Base-by-base conservation (phyloP, 2,888 invertebrate species). In the Apamea sordens region DNA sequence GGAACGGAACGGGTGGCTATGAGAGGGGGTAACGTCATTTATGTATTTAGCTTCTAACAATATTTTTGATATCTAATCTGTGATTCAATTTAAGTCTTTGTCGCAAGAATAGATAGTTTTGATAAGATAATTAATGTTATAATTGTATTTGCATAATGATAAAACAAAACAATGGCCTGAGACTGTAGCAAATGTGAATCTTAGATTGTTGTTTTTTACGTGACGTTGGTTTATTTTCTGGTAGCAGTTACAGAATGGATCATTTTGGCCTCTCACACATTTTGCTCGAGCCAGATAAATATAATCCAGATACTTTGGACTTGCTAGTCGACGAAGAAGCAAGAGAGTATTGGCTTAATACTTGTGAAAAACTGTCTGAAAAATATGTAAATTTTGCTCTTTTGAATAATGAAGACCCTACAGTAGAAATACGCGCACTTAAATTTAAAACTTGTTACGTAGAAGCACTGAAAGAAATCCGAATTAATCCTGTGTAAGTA, bases 251-350 rank as follows among this genome's bases (percentile, higher is more conserved):
- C 92, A 95, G 86, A 76, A 97, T 97, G 96, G 96, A 97, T 93
- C 95, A 95, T 93, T 96, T 95, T 92, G 95, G 95, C 84, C 92
- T 96, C 81, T 94, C 95, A 72, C 96, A 97, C 86, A 94, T 99
- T 88, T 96, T 99, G 82, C 97, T 97, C 88, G 98, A 99, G 94
- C 98, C 98, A 76, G 97, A 97, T 88, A 97, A 97, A 91, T 99
- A 99, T 96, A 97, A 98, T 93, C 99, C 99, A 1, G 99, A 99
- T 94, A 99, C 99, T 53, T 98, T 99, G 86, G 99, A 99, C 96
- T 97, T 99, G 79, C 98, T 98, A 82, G 97, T 97, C 90, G 99
- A 99, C 94, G 97, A 97, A 86, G 98, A 98, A 93, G 99, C 99
- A 24, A 97, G 98, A 93, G 98, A 97, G 88, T 99, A 99, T 95